Evolutionary conservation across 2,113 vertebrate genomes (phyloP), one percentile per base, ranked within the genome.

Genomic region (Brachirus orientalis): DNA sequence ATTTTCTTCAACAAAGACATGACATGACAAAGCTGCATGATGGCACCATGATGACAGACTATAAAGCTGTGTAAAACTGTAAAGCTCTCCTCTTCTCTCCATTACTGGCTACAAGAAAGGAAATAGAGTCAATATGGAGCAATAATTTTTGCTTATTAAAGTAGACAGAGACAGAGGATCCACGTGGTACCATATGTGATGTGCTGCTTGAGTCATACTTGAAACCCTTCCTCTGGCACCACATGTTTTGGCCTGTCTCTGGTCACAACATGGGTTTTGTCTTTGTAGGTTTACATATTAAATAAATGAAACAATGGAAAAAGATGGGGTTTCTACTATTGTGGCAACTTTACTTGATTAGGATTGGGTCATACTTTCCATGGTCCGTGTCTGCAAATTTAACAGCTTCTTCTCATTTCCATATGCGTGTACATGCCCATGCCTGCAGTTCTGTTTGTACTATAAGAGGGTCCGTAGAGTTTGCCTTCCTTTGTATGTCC

Each of bases 41-140:
- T 41, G 43, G 13, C 45, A 35, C 20, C 11, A 22, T 43, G 12
- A 14, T 43, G 40, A 43, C 40, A 43, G 40, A 28, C 40, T 1
- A 5, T 43, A 12, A 43, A 13, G 40, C 52, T 72, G 43, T 60
- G 41, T 53, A 56, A 53, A 48, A 14, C 5, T 17, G 37, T 52
- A 4, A 12, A 37, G 40, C 20, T 67, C 22, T 66, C 45, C 59
- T 40, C 35, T 40, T 50, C 37, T 50, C 22, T 10, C 6, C 3
- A 75, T 77, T 64, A 55, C 28, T 40, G 46, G 53, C 69, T 60
- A 65, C 8, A 76, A 44, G 44, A 44, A 54, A 56, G 69, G 69
- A 72, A 75, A 71, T 53, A 43, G 22, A 78, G 66, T 69, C 65
- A 75, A 70, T 48, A 51, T 63, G 61, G 18, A 62, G 50, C 2